These are phyloP conservation scores for Silurus glanis DNA, from an alignment of 2,113 vertebrate species.

Conservation along the genomic window DNA sequence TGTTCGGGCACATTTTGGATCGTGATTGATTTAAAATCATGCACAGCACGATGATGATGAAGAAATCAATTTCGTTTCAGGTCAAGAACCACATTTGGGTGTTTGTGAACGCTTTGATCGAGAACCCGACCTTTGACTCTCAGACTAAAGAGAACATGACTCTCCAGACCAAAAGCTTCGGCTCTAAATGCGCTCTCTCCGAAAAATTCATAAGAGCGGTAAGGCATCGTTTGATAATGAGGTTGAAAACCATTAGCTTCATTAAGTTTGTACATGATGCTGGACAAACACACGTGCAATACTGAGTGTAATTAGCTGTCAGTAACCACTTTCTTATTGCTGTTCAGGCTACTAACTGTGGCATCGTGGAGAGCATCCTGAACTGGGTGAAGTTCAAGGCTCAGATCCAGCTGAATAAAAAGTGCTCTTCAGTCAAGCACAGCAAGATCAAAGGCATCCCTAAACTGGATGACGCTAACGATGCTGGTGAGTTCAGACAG, in stretches of 20 bases:
- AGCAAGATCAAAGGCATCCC: constrained; percentile 99
- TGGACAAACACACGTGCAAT: neutral
- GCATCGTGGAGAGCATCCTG: constrained; percentile 96
- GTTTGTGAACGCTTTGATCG: constrained; percentile 96
- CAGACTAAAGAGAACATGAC: constrained; percentile 99
- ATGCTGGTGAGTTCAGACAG: constrained; percentile 82
- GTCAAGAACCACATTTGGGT: constrained; percentile 99
- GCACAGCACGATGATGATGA: neutral
- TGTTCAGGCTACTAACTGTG: constrained; percentile 91
- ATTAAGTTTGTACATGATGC: too few relatives aligned
- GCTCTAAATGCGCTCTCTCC: constrained; percentile 91
- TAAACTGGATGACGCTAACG: constrained; percentile 96
- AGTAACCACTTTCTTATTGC: constrained; percentile 32
- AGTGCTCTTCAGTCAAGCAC: constrained; percentile 96
- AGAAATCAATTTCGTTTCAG: constrained; percentile 67
- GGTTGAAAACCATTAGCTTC: neutral
- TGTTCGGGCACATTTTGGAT: neutral
- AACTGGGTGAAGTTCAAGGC: constrained; percentile 99
- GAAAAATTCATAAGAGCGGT: constrained; percentile 96
- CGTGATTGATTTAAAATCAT: neutral
- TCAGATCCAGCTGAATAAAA: constrained; percentile 97
- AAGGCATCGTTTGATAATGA: constrained; percentile 59
- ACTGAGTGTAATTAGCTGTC: neutral
- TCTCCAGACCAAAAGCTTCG: constrained; percentile 94
- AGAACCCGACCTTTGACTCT: constrained; percentile 97